A percentile compares a stretch with the other conserved stretches of the same genome.
These are phyloP conservation scores for Tanypteryx hageni DNA, from an alignment of 2,888 invertebrate species.

Conservation along the genomic window DNA sequence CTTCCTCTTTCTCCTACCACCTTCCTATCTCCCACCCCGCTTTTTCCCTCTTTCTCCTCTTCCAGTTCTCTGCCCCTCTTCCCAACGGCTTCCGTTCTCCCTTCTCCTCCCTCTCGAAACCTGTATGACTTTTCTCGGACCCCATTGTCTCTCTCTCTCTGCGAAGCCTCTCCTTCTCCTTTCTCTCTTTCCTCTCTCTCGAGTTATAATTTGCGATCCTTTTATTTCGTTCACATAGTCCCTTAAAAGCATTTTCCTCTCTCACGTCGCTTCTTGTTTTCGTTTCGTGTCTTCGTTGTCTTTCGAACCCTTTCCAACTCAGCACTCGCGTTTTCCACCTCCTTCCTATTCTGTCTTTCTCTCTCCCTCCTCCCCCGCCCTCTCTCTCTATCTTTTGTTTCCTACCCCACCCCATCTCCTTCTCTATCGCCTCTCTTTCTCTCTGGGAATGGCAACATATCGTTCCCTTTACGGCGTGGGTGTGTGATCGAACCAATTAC, in stretches of 20 bases:
- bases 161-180: neutral
- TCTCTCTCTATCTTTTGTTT: neutral
- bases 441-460: constrained; percentile 20
- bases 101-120: neutral
- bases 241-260: constrained; percentile 32
- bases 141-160: neutral
- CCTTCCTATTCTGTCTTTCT: neutral
- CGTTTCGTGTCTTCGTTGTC: neutral
- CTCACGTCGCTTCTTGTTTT: neutral
- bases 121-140: neutral
- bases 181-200: neutral
- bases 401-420: neutral
- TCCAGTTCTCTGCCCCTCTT: neutral
- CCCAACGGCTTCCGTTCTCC: neutral
- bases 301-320: neutral
- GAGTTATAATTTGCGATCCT: constrained; percentile 7
- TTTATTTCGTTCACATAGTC: neutral
- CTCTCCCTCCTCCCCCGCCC: neutral
- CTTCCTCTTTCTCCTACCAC: too few species aligned
- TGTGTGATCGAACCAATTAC: constrained; percentile 52
- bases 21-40: neutral
- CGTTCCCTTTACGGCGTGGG: constrained; percentile 8
- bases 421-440: neutral
- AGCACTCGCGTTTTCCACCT: neutral
- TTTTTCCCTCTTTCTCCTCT: neutral